A percentile compares a stretch with the other conserved stretches of the same genome.
Evolutionary conservation across 1,140 invertebrate species (phyloP).

Genomic region (Nebria ingens): DNA sequence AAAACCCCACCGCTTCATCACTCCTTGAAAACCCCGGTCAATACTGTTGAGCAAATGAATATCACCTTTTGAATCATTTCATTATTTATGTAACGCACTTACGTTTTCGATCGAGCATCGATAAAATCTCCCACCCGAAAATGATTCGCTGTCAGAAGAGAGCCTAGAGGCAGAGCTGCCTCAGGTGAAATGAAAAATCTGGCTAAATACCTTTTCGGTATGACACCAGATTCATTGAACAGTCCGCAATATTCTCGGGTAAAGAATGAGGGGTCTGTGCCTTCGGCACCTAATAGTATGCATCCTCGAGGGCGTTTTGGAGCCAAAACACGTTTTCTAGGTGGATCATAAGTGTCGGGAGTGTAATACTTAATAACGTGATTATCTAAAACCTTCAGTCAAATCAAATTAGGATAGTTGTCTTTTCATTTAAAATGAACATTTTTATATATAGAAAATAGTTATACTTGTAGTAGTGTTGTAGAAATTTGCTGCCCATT

Average conservation of each 20-base stretch:
- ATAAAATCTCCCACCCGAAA: constrained; percentile 85
- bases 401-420: constrained; percentile 5
- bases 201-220: constrained; percentile 75
- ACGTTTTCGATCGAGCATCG: constrained; percentile 89
- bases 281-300: constrained; percentile 82
- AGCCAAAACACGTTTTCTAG: constrained; percentile 34
- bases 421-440: constrained; percentile 11
- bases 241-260: constrained; percentile 83
- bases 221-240: constrained; percentile 76
- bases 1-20: constrained; percentile 93
- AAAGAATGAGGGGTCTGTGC: constrained; percentile 72
- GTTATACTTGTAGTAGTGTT: constrained; percentile 74
- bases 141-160: constrained; percentile 78
- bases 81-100: constrained; percentile 35
- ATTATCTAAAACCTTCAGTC: constrained; percentile 76
- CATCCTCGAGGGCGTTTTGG: constrained; percentile 48
- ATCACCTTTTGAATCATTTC: constrained; percentile 12
- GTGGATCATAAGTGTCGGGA: constrained; percentile 64
- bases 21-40: constrained; percentile 95
- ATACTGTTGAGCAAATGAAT: constrained; percentile 46
- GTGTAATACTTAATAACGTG: constrained; percentile 89
- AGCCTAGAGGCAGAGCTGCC: constrained; percentile 80
- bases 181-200: constrained; percentile 81
- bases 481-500: constrained; percentile 66
- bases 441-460: too few species aligned